phyloP scores from a whole-genome alignment of 2,797 vertebrate species.

The Alca torda region DNA sequence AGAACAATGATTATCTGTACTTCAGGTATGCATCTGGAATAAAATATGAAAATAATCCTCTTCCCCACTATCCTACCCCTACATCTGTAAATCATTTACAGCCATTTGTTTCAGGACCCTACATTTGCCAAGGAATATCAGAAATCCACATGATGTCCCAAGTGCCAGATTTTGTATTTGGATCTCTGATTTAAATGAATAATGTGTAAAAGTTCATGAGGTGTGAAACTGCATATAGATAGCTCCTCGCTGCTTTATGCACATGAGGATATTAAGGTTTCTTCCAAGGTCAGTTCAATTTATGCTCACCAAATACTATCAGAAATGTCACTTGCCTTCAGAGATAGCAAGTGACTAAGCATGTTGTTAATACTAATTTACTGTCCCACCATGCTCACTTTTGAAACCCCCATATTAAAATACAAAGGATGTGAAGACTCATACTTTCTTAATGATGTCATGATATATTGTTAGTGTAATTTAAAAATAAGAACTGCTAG shows the following conservation, averaged over 20 bases:
- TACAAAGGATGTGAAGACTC: neutral
- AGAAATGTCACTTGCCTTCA: conserved; percentile 35
- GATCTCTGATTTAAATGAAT: conserved; percentile 55
- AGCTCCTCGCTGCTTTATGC: conserved; percentile 46
- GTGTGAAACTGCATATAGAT: conserved; percentile 68
- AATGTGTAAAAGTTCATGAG: conserved; percentile 69
- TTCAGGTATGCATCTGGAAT: conserved; percentile 7
- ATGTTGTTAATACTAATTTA: conserved; percentile 23
- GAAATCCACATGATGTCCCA: conserved; percentile 28
- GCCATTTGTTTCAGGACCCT: neutral
- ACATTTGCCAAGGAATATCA: conserved; percentile 29
- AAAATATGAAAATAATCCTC: neutral
- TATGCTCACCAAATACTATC: conserved; percentile 24
- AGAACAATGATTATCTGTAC: neutral
- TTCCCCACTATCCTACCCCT: neutral
- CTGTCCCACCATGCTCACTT: neutral
- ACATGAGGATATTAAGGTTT: conserved; percentile 48
- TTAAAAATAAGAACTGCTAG: neutral
- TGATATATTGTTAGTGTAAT: neutral
- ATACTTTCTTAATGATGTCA: neutral
- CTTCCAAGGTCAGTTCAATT: conserved; percentile 67
- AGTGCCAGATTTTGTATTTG: conserved; percentile 57
- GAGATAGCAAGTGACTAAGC: neutral
- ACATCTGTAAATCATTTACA: conserved; percentile 27
- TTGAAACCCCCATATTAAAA: neutral